Evolutionary conservation across 2,113 vertebrate species (phyloP).

Genomic region (Apodemus speciosus): DNA sequence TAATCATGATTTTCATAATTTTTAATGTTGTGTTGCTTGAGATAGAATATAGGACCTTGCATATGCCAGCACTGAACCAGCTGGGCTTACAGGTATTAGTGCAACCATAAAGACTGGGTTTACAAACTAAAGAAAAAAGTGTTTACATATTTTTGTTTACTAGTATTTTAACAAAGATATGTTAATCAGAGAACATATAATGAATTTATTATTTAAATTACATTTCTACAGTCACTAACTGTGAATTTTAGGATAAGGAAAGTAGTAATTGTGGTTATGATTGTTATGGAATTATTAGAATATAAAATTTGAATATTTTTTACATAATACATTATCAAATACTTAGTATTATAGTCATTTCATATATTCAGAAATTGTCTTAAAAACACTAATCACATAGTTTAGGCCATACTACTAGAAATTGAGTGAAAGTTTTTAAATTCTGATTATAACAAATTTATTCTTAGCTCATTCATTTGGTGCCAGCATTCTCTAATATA

Average conservation of each 20-base stretch:
- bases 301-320: background rate
- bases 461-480: slow-evolving; percentile 25
- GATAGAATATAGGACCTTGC: background rate
- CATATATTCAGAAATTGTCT: background rate
- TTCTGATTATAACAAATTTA: slow-evolving; percentile 32
- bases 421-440: slow-evolving; percentile 31
- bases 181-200: background rate
- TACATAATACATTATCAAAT: background rate
- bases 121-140: background rate
- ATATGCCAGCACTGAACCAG: background rate
- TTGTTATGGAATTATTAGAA: background rate
- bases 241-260: slow-evolving; percentile 30
- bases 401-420: slow-evolving; percentile 21
- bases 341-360: slow-evolving; percentile 22
- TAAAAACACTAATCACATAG: background rate
- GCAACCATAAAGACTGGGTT: slow-evolving; percentile 8
- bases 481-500: background rate
- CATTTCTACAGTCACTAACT: background rate
- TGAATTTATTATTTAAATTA: slow-evolving; percentile 7
- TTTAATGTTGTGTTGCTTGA: background rate
- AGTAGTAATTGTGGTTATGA: background rate
- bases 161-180: slow-evolving; percentile 30
- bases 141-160: background rate
- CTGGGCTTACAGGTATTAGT: background rate
- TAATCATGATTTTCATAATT: background rate